Percentiles rank a stretch among this genome's conserved stretches.
Conservation (phyloP, 1,140 invertebrate species). For the Semibalanus balanoides region DNA sequence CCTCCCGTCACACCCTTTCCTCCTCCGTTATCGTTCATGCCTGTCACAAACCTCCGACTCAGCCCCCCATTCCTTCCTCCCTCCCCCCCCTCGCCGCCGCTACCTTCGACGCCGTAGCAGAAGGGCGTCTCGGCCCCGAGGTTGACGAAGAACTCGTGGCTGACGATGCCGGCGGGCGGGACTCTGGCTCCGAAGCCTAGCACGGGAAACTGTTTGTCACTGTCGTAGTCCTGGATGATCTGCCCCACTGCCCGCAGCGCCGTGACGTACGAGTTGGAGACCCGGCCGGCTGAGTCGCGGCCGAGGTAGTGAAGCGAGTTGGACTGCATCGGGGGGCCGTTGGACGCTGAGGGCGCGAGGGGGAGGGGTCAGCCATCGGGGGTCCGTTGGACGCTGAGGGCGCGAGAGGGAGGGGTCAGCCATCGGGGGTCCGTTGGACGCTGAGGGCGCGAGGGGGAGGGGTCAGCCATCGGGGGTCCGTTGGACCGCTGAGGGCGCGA, state of each 20-base stretch:
- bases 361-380: conserved; percentile 26
- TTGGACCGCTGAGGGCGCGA: conserved; percentile 42
- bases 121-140: conserved; percentile 40
- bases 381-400: conserved; percentile 48
- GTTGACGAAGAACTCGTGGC: conserved; percentile 44
- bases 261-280: conserved; percentile 40
- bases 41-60: too few species aligned
- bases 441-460: conserved; percentile 30
- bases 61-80: too few species aligned
- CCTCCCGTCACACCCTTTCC: too few species aligned
- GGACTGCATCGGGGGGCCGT: conserved; percentile 42
- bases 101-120: conserved; percentile 33
- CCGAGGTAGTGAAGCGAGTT: conserved; percentile 43
- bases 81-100: not conserved
- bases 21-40: too few species aligned
- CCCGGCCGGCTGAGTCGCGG: conserved; percentile 13
- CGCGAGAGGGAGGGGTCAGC: not conserved
- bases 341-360: conserved; percentile 39
- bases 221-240: conserved; percentile 49
- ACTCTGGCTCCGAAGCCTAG: conserved; percentile 43
- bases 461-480: conserved; percentile 42
- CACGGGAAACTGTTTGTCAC: conserved; percentile 40
- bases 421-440: conserved; percentile 47
- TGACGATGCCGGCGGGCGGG: conserved; percentile 37
- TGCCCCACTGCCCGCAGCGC: conserved; percentile 43